These are phyloP conservation scores for Drosophila atroscutellata DNA, from an alignment of 2,888 invertebrate genomes.

Conservation along the genomic window DNA sequence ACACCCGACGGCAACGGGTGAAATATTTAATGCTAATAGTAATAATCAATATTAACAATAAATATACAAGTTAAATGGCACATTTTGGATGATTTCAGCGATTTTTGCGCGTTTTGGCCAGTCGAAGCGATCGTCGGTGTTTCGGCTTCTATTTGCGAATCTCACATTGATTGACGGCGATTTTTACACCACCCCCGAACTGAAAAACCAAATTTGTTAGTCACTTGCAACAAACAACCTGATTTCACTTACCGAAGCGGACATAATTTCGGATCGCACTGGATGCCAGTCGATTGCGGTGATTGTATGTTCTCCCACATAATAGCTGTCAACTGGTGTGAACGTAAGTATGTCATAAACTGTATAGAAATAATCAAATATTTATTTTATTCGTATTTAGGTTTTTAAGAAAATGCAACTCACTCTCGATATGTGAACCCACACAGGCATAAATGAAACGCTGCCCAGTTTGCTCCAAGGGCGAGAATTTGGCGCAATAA, in stretches of 20 bases:
- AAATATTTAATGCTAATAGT: background rate
- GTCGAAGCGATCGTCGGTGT: background rate
- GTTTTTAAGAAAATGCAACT: background rate
- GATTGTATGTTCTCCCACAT: rapidly evolving
- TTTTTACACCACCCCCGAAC: rapidly evolving
- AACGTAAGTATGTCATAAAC: background rate
- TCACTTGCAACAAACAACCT: background rate
- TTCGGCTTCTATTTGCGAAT: background rate
- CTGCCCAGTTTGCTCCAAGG: background rate
- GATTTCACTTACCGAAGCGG: background rate
- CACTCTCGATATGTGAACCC: too few species aligned
- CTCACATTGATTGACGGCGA: background rate
- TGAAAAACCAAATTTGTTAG: background rate
- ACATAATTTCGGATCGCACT: background rate
- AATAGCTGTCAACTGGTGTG: too few species aligned
- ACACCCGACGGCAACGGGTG: too few species aligned
- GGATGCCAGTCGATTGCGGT: background rate
- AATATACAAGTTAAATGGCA: too few species aligned
- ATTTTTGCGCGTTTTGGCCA: background rate
- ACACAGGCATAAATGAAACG: background rate
- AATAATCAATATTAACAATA: background rate
- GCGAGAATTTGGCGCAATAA: background rate
- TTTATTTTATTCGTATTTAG: background rate
- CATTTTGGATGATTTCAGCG: background rate
- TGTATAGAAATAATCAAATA: background rate